Conservation (phyloP, 2,113 vertebrate genomes). For the Kryptolebias marmoratus region DNA sequence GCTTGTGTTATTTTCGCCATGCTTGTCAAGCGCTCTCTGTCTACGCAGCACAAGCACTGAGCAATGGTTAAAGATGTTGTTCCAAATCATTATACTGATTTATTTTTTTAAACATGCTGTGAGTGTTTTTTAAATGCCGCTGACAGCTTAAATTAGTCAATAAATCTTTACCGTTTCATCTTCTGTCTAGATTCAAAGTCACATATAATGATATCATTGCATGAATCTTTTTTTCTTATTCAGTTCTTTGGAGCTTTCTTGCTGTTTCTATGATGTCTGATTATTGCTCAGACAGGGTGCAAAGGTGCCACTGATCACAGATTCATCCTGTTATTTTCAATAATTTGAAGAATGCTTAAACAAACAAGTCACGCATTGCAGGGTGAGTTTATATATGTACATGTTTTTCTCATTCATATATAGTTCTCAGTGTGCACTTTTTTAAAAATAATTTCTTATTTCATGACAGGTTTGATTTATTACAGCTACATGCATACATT, state of each 20-base stretch:
- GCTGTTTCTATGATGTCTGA: slow-evolving; percentile 28
- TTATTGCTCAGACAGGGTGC: slow-evolving; percentile 46
- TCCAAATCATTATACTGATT: not conserved
- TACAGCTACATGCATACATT: slow-evolving; percentile 13
- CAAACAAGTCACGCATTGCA: slow-evolving; percentile 10
- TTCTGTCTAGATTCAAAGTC: not conserved
- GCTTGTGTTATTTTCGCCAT: not conserved
- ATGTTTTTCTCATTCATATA: not conserved
- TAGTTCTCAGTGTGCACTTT: not conserved
- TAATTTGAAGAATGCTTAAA: slow-evolving; percentile 18
- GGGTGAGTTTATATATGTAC: too few species aligned
- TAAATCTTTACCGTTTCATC: not conserved
- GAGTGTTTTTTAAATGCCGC: not conserved
- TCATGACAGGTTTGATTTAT: not conserved
- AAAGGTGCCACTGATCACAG: slow-evolving; percentile 41
- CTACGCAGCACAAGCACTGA: too few species aligned
- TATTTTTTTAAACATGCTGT: not conserved
- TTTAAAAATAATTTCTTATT: not conserved
- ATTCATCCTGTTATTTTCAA: slow-evolving; percentile 29
- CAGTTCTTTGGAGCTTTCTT: slow-evolving; percentile 35
- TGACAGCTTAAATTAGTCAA: slow-evolving; percentile 23
- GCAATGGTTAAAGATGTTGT: not conserved
- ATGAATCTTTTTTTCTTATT: slow-evolving; percentile 29
- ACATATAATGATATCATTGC: slow-evolving; percentile 3
- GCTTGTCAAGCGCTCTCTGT: not conserved